These are phyloP conservation scores for Dorcus parallelipipedus DNA, from an alignment of 2,888 invertebrate species.

Conservation along the genomic window DNA sequence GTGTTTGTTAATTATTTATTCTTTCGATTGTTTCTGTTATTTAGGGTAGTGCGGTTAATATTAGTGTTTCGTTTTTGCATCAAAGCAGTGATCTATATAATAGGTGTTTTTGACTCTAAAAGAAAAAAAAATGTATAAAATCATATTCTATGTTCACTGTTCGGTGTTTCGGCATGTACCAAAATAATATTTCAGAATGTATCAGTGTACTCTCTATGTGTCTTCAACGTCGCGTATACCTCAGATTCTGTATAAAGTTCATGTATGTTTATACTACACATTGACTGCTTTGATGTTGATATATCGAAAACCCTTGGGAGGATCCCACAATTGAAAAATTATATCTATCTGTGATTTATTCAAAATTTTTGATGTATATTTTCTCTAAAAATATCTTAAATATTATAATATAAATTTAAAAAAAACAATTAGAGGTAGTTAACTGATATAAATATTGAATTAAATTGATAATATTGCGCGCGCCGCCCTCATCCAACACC, in stretches of 20 bases:
- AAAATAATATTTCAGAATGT: constrained; percentile 32
- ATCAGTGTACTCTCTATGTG: constrained; percentile 48
- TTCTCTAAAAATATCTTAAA: constrained; percentile 57
- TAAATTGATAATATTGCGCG: constrained; percentile 18
- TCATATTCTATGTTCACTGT: constrained; percentile 36
- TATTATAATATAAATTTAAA: constrained; percentile 49
- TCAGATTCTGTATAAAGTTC: constrained; percentile 46
- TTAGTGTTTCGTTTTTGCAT: constrained; percentile 41
- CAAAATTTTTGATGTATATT: constrained; percentile 60
- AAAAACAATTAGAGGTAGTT: constrained; percentile 47
- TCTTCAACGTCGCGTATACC: constrained; percentile 57
- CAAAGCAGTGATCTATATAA: constrained; percentile 45
- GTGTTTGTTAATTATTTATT: constrained; percentile 49
- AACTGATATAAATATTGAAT: constrained; percentile 37
- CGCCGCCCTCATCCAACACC: neutral
- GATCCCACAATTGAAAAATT: constrained; percentile 40
- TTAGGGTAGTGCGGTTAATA: constrained; percentile 30
- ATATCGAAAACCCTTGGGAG: constrained; percentile 32
- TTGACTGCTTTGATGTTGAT: constrained; percentile 50
- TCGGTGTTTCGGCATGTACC: constrained; percentile 37
- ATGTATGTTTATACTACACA: constrained; percentile 32
- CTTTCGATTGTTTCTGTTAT: constrained; percentile 31
- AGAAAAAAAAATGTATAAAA: constrained; percentile 23
- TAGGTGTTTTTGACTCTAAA: constrained; percentile 42
- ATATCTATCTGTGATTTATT: constrained; percentile 59